These are phyloP conservation scores for Dorcus hopei DNA, from an alignment of 2,888 invertebrate genomes.

Conservation along the genomic window DNA sequence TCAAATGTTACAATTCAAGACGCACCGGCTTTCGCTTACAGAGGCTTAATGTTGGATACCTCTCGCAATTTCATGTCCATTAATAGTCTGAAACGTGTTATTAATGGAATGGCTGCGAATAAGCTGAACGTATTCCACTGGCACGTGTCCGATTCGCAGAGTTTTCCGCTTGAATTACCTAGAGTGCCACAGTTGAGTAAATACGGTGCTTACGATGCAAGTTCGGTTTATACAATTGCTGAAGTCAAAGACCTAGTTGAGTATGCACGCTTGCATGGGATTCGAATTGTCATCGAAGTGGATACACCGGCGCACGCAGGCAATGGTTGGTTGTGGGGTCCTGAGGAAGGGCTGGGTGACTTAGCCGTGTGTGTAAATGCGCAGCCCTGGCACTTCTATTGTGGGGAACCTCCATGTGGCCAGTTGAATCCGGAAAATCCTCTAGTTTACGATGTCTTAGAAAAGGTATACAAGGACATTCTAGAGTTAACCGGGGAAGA, in stretches of 20 bases:
- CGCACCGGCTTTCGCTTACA: constrained; percentile 73
- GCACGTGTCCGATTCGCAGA: constrained; percentile 89
- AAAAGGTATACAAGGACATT: constrained; percentile 72
- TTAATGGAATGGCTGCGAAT: constrained; percentile 85
- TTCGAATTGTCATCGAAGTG: constrained; percentile 83
- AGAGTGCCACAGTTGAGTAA: constrained; percentile 74
- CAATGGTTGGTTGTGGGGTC: constrained; percentile 83
- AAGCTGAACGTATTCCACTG: constrained; percentile 94
- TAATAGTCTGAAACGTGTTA: constrained; percentile 65
- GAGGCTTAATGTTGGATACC: constrained; percentile 88
- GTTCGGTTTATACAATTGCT: constrained; percentile 41
- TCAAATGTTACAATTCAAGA: constrained; percentile 70
- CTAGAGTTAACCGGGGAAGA: constrained; percentile 70
- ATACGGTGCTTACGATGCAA: constrained; percentile 83
- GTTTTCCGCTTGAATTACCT: constrained; percentile 81
- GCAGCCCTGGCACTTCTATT: constrained; percentile 76
- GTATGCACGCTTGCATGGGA: constrained; percentile 76
- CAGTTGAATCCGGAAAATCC: constrained; percentile 81
- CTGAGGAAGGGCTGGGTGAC: constrained; percentile 70
- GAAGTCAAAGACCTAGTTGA: constrained; percentile 62
- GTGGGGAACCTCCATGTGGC: constrained; percentile 85
- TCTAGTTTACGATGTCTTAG: constrained; percentile 69
- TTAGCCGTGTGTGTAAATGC: constrained; percentile 78
- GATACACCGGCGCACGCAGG: constrained; percentile 90
- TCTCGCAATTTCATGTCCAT: constrained; percentile 85